Evolutionary conservation across 2,888 invertebrate species (phyloP).

Genomic region (Napeogenes inachia): DNA sequence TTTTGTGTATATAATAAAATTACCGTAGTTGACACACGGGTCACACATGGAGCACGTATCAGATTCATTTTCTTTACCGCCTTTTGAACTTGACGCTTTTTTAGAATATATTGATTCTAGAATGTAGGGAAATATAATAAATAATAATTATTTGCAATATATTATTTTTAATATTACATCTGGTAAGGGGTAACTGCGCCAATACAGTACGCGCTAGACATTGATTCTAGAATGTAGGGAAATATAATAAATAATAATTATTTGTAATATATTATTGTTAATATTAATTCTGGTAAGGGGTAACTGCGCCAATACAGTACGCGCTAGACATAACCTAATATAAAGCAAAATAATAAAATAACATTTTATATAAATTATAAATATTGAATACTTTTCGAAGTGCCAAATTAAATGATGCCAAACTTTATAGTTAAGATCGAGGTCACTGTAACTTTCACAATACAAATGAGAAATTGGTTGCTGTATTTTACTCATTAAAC

Average conservation of each 20-base stretch:
- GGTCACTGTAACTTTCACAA: conserved; percentile 3
- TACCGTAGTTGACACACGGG: conserved; percentile 24
- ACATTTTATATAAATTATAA: no score
- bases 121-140: conserved; percentile 9
- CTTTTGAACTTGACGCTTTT: conserved; percentile 23
- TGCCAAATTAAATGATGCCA: background rate
- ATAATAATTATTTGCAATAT: background rate
- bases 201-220: no score
- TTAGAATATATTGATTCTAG: conserved; percentile 25
- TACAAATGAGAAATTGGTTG: background rate
- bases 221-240: conserved; percentile 23
- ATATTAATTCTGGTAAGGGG: no score
- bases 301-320: no score
- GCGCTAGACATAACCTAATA: no score
- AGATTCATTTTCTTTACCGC: conserved; percentile 11
- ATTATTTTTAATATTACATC: no score
- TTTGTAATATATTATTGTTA: background rate
- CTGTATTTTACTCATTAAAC: background rate
- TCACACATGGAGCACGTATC: conserved; percentile 25
- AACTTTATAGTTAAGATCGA: background rate
- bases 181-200: no score
- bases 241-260: background rate
- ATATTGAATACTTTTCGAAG: no score
- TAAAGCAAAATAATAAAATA: no score
- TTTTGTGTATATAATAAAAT: conserved; percentile 3